Percentiles rank a stretch among this genome's conserved stretches.
Conservation (phyloP, 2,888 invertebrate genomes). For the Campoplex nolae region DNA sequence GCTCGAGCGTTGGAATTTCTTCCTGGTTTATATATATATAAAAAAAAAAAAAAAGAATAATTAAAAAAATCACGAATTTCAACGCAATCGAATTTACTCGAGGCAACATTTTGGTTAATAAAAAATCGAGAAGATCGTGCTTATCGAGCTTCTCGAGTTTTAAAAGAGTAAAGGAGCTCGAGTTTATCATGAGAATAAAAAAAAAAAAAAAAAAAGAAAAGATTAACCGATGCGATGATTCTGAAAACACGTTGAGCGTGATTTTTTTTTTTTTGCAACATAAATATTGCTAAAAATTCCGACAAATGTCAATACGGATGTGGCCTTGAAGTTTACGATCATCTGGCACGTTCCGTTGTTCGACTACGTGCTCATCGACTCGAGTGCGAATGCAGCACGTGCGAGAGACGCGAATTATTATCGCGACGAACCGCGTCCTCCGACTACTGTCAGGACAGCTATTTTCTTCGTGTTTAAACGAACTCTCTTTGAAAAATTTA, state of each 20-base stretch:
- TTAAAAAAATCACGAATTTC: background rate
- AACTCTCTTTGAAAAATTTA: background rate
- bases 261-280: conserved; percentile 67
- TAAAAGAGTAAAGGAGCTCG: no score
- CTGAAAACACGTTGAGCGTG: conserved; percentile 12
- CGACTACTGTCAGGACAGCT: conserved; percentile 26
- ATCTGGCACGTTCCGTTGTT: conserved; percentile 78
- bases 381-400: conserved; percentile 70
- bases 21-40: background rate
- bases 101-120: background rate
- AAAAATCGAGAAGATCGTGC: background rate
- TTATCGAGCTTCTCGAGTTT: no score
- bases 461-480: no score
- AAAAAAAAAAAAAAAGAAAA: background rate
- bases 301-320: conserved; percentile 77
- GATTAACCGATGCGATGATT: conserved; percentile 8
- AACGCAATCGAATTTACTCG: background rate
- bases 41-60: no score
- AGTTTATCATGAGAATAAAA: background rate
- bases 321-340: conserved; percentile 77
- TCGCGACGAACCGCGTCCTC: conserved; percentile 44
- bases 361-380: conserved; percentile 74
- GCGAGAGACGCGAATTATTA: conserved; percentile 57
- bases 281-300: conserved; percentile 71
- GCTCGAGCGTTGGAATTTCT: background rate